Conservation (phyloP, 2,888 invertebrate genomes). For the Nemotelus nigrinus region DNA sequence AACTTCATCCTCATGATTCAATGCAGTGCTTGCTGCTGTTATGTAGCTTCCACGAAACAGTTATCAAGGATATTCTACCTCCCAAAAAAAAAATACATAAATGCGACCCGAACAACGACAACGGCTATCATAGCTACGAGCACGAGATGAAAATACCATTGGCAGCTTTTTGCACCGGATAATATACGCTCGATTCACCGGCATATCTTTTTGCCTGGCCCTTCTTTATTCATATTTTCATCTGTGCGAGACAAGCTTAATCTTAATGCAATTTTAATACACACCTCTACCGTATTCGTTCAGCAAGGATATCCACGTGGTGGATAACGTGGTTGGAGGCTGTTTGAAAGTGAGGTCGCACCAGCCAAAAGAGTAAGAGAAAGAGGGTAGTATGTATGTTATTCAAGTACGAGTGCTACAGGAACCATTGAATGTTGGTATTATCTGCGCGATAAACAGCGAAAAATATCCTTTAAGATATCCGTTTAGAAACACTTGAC, state of each 20-base stretch:
- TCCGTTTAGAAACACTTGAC: background rate
- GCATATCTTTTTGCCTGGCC: background rate
- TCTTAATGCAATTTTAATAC: background rate
- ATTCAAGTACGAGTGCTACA: background rate
- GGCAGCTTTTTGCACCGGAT: background rate
- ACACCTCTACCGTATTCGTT: background rate
- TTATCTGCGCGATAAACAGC: background rate
- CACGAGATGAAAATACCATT: background rate
- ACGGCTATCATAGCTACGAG: no score
- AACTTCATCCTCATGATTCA: background rate
- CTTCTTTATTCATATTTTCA: background rate
- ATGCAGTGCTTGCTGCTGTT: background rate
- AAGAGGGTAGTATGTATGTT: background rate
- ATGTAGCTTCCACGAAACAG: background rate
- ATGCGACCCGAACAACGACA: no score
- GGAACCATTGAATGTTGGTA: background rate
- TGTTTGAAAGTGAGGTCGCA: no score
- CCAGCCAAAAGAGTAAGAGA: no score
- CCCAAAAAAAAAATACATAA: background rate
- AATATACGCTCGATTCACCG: background rate
- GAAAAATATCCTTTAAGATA: background rate
- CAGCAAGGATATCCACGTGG: no score
- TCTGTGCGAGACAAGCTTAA: background rate
- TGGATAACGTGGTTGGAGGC: no score
- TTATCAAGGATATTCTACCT: background rate